These are phyloP conservation scores for Channa striata DNA, from an alignment of 2,797 vertebrate genomes.

Conservation along the genomic window DNA sequence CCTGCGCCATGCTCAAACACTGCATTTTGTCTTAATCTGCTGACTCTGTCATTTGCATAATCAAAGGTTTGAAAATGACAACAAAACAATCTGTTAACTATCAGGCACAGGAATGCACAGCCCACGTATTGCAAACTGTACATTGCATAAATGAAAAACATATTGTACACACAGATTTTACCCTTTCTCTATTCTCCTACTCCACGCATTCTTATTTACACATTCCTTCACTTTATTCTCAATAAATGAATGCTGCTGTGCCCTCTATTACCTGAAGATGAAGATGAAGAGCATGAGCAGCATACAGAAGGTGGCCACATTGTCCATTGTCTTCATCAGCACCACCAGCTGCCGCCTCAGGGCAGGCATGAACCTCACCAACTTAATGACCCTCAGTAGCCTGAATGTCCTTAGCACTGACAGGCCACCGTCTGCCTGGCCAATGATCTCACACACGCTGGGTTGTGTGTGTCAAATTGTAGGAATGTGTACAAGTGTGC, in stretches of 20 bases:
- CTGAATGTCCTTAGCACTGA: slow-evolving; percentile 96
- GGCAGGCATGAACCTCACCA: slow-evolving; percentile 97
- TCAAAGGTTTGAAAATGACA: background rate
- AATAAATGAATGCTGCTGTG: background rate
- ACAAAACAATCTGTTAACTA: slow-evolving; percentile 7
- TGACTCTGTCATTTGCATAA: background rate
- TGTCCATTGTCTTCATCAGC: slow-evolving; percentile 99
- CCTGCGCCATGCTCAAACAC: background rate
- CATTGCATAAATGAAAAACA: background rate
- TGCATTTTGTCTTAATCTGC: slow-evolving; percentile 10
- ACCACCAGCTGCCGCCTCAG: slow-evolving; percentile 96
- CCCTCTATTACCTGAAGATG: slow-evolving; percentile 91
- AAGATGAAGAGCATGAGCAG: slow-evolving; percentile 98
- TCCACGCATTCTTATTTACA: background rate
- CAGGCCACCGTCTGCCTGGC: slow-evolving; percentile 94
- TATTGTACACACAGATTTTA: background rate
- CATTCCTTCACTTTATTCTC: background rate
- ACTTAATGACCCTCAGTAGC: slow-evolving; percentile 93
- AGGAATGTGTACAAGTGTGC: background rate
- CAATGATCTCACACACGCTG: slow-evolving; percentile 95
- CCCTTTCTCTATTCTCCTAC: background rate
- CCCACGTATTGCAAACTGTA: background rate
- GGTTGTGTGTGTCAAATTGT: background rate
- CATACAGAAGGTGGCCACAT: slow-evolving; percentile 99
- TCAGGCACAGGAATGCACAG: background rate